These are phyloP conservation scores for Xylocampa areola DNA, from an alignment of 2,888 invertebrate species.

Conservation along the genomic window DNA sequence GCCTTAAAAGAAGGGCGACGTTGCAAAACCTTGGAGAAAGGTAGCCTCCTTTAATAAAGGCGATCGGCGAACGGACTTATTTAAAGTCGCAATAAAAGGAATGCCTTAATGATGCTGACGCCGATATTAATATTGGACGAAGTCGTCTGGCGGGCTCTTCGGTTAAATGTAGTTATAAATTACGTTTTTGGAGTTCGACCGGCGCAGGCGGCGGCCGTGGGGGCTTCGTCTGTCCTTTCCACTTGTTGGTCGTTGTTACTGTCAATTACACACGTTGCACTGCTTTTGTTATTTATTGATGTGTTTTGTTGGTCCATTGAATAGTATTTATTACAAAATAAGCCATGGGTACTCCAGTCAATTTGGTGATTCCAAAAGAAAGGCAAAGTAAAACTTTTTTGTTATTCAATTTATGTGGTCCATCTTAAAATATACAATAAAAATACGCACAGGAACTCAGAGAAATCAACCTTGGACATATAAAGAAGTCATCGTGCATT, in stretches of 20 bases:
- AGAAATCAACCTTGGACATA: constrained; percentile 33
- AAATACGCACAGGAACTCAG: constrained; percentile 33
- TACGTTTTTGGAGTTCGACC: constrained; percentile 78
- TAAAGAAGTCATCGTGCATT: constrained; percentile 39
- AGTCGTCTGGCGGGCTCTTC: constrained; percentile 76
- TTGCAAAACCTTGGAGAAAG: constrained; percentile 87
- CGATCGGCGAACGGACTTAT: constrained; percentile 84
- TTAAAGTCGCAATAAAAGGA: constrained; percentile 89
- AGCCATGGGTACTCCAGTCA: background rate
- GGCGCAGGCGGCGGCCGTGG: constrained; percentile 37
- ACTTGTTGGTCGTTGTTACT: constrained; percentile 56
- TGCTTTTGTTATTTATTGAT: constrained; percentile 48
- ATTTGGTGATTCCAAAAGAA: background rate
- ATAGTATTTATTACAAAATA: constrained; percentile 32
- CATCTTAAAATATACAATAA: too few relatives aligned
- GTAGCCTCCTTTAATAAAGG: constrained; percentile 84
- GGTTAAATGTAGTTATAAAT: constrained; percentile 86
- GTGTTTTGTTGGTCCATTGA: constrained; percentile 36
- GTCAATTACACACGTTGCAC: constrained; percentile 50
- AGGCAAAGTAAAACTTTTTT: background rate
- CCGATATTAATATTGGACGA: constrained; percentile 85
- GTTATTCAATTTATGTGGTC: too few relatives aligned
- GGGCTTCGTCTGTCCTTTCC: constrained; percentile 55
- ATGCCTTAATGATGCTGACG: constrained; percentile 88
- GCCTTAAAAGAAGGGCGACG: constrained; percentile 81